phyloP scores from a whole-genome alignment of 1,140 invertebrate species.

The Goniozus legneri region DNA sequence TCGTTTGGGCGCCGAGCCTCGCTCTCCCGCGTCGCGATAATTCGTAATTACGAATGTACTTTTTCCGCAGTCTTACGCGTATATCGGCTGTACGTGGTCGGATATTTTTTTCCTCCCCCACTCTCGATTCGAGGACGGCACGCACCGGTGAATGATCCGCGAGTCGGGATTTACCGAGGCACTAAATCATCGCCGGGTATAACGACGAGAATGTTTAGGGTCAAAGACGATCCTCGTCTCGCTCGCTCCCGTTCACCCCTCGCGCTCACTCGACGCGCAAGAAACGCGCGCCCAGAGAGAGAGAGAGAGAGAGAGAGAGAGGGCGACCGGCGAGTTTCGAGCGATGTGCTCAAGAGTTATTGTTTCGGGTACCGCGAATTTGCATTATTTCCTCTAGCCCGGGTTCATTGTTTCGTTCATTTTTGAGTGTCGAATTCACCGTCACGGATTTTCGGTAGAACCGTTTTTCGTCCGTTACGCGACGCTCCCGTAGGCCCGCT shows the following conservation, averaged over 20 bases:
- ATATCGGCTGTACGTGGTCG: no score
- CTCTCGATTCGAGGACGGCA: no score
- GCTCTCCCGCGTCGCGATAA: no score
- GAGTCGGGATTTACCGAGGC: no score
- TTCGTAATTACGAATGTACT: no score
- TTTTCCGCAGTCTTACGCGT: no score
- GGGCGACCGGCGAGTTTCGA: slow-evolving; percentile 26
- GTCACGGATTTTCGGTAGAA: slow-evolving; percentile 25
- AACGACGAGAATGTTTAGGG: slow-evolving; percentile 17
- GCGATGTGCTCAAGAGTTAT: slow-evolving; percentile 29
- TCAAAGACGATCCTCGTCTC: slow-evolving; percentile 27
- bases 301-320: not conserved
- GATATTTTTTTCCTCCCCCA: no score
- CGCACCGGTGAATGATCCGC: no score
- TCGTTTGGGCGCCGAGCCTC: no score
- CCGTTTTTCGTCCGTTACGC: no score
- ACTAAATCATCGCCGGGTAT: slow-evolving; percentile 15
- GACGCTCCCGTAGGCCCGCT: no score
- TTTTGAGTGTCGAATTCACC: slow-evolving; percentile 27
- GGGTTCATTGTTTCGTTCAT: slow-evolving; percentile 28
- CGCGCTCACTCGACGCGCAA: not conserved
- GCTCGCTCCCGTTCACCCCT: not conserved
- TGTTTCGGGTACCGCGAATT: slow-evolving; percentile 30
- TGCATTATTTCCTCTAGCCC: slow-evolving; percentile 30
- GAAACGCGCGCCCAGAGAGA: no score